phyloP scores from a whole-genome alignment of 2,113 vertebrate genomes.

The Oplegnathus fasciatus region DNA sequence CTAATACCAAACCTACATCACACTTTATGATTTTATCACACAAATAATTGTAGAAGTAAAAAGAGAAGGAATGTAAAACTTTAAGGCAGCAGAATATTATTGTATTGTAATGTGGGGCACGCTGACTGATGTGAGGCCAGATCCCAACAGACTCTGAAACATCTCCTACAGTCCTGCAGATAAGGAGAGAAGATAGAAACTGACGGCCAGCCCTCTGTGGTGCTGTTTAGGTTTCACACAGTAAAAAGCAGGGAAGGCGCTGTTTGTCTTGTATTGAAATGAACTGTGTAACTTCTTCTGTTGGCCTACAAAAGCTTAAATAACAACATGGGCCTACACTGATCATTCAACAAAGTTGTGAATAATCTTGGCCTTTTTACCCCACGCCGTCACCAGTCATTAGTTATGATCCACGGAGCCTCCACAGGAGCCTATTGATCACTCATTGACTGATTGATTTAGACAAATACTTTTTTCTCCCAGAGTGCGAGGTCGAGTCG shows the following conservation, averaged over 20 bases:
- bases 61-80: not conserved
- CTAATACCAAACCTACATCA: not conserved
- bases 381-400: constrained; percentile 77
- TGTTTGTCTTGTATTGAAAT: not conserved
- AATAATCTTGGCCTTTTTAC: constrained; percentile 82
- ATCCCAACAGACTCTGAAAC: constrained; percentile 10
- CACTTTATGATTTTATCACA: not conserved
- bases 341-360: constrained; percentile 76
- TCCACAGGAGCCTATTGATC: constrained; percentile 85
- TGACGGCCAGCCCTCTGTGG: not conserved
- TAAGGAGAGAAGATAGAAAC: constrained; percentile 1
- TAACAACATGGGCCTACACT: constrained; percentile 42
- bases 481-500: constrained; percentile 82
- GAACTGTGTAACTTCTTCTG: constrained; percentile 9
- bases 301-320: constrained; percentile 19
- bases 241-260: constrained; percentile 6
- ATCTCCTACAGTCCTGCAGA: constrained; percentile 22
- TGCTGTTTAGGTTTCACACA: constrained; percentile 1
- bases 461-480: constrained; percentile 83
- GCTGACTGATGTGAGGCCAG: constrained; percentile 27
- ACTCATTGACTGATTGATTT: constrained; percentile 83
- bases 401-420: constrained; percentile 72
- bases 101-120: constrained; percentile 12
- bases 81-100: not conserved
- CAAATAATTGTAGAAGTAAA: not conserved